Evolutionary conservation across 2,888 invertebrate genomes (phyloP), one percentile per base, ranked within the genome.

Genomic region (Andrena chrysosceles): DNA sequence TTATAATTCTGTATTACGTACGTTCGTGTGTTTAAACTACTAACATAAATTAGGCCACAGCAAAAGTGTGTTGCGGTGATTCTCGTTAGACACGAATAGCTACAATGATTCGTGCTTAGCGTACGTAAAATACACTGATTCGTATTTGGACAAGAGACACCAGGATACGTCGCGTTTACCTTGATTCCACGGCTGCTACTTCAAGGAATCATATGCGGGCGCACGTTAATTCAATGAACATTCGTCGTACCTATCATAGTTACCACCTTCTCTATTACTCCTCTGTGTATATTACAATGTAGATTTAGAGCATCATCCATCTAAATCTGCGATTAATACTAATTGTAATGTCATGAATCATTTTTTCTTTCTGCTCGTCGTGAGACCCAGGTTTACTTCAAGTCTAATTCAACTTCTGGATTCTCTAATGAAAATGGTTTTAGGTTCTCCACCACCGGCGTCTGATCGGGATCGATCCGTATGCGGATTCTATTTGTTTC

Each of bases 401-500:
- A 87, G 84, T 94, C 94, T 71, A 93, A 62, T 70, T 93, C 93
- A 33, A 92, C 79, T 48, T 93, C 94, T 4, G 93, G 93, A 81
- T 90, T 93, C 48, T 93, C 93, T 63, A 94, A 86, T 35, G 91
- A 87, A 71, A 94, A 93, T 8, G 94, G 94, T 84, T 93, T 93
- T 74, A 93, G 90, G 85, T 91, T 93, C 78, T 94, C 94, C 67
- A 93, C 93, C 68, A 93, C 96, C 26, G 96, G 95, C 52, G 96
- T 95, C 91, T 96, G 96, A 89, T 96, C 96, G 0, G 95, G 95
- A 70, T 96, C 96, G 63, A 97, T 96, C 90, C 96, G 96, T 84
- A 97, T 97, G 81, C 97, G 95, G 88, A 97, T 97, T 91, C 96
- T 96, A 93, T 97, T 97, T 74, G 96, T 96, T 73, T 96, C 96